These are phyloP conservation scores for Chondrosia reniformis DNA, from an alignment of 37 sponge, comb jelly and placozoan genomes.

Conservation along the genomic window DNA sequence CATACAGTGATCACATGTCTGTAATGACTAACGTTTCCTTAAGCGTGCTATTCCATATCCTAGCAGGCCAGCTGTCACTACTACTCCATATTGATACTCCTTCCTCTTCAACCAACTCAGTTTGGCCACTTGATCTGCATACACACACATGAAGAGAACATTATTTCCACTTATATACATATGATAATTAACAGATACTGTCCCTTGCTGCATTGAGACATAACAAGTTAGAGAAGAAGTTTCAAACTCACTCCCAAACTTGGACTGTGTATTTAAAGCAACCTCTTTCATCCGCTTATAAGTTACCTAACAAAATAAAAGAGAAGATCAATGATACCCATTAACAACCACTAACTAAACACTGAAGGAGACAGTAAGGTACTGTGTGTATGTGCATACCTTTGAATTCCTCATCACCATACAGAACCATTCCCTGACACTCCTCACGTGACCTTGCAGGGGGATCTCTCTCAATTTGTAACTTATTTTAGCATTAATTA, in stretches of 20 bases:
- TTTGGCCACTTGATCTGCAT: not conserved
- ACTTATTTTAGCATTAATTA: too few relatives aligned
- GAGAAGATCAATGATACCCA: too few relatives aligned
- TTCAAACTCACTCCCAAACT: not conserved
- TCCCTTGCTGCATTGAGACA: not conserved
- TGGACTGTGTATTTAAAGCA: not conserved
- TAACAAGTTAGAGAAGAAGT: too few relatives aligned
- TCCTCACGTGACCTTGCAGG: not conserved
- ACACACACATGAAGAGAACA: not conserved
- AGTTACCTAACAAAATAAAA: too few relatives aligned
- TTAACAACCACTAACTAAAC: not conserved
- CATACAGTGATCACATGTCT: not conserved
- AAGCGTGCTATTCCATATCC: not conserved
- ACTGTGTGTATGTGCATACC: not conserved
- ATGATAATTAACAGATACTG: not conserved
- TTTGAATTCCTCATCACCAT: slow-evolving; percentile 10
- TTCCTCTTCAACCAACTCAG: slow-evolving; percentile 1
- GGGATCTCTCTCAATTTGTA: not conserved
- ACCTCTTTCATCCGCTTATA: not conserved
- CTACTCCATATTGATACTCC: slow-evolving; percentile 1
- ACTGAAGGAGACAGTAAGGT: not conserved
- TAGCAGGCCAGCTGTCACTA: not conserved
- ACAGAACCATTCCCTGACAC: slow-evolving; percentile 14
- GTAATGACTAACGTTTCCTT: not conserved
- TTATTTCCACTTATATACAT: not conserved